Conservation (phyloP, 2,797 vertebrate genomes). For the Thunnus albacares region DNA sequence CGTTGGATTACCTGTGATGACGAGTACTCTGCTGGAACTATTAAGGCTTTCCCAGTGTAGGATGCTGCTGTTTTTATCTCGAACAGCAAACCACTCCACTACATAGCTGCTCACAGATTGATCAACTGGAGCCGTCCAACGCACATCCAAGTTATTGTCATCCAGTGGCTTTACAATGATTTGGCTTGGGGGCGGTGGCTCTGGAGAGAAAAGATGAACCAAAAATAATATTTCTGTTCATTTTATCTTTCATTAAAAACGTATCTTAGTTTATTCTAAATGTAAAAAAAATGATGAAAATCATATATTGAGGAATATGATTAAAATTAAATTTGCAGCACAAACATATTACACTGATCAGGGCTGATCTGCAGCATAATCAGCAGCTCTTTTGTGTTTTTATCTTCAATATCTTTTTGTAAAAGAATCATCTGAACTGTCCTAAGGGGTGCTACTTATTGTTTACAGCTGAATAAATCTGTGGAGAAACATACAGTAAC, state of each 20-base stretch:
- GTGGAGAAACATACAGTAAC: too few relatives aligned
- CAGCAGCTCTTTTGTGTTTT: too few relatives aligned
- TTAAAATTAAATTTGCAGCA: neutral
- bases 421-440: neutral
- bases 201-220: slow-evolving; percentile 47
- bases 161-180: slow-evolving; percentile 55
- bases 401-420: too few relatives aligned
- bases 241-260: too few relatives aligned
- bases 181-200: slow-evolving; percentile 29
- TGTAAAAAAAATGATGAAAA: too few relatives aligned
- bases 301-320: too few relatives aligned
- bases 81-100: slow-evolving; percentile 80
- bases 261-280: too few relatives aligned
- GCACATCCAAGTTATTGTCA: slow-evolving; percentile 68
- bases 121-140: slow-evolving; percentile 66
- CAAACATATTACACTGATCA: too few relatives aligned
- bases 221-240: neutral
- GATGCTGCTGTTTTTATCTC: slow-evolving; percentile 20
- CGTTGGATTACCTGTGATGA: slow-evolving; percentile 76
- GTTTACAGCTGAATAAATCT: too few relatives aligned
- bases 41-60: slow-evolving; percentile 72
- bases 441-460: neutral
- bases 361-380: too few relatives aligned
- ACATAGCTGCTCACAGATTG: slow-evolving; percentile 65
- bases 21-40: slow-evolving; percentile 18